These are phyloP conservation scores for Caenorhabditis sp. DNA, from an alignment of 2,888 invertebrate species.

Conservation along the genomic window DNA sequence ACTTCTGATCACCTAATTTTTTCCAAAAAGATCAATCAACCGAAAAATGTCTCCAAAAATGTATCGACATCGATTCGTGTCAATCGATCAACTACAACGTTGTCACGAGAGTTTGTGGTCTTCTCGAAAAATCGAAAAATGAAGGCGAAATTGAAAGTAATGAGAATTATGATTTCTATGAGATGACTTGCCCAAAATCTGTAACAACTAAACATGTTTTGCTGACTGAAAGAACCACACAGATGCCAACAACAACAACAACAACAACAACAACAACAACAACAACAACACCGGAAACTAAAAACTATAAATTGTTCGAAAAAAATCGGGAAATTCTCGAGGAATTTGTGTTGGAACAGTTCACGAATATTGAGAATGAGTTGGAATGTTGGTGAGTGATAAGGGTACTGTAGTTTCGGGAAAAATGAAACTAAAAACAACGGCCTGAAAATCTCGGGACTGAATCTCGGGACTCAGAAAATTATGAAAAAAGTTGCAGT, in stretches of 20 bases:
- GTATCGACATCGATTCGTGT: slow-evolving; percentile 46
- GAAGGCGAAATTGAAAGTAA: slow-evolving; percentile 25
- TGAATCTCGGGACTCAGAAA: no score
- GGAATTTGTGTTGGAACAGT: slow-evolving; percentile 6
- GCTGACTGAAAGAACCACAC: not conserved
- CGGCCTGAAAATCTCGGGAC: no score
- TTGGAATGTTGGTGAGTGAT: slow-evolving; percentile 30
- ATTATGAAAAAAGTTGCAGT: no score
- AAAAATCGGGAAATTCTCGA: slow-evolving; percentile 19
- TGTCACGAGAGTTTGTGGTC: slow-evolving; percentile 22
- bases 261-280: not conserved
- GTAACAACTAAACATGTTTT: not conserved
- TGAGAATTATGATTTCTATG: slow-evolving; percentile 58
- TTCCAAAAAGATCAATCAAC: slow-evolving; percentile 34
- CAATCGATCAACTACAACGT: slow-evolving; percentile 58
- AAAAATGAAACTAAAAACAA: no score
- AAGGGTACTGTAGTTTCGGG: no score
- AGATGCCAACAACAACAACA: not conserved
- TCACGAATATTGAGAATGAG: slow-evolving; percentile 24
- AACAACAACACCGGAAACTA: slow-evolving; percentile 9
- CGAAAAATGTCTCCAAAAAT: slow-evolving; percentile 54
- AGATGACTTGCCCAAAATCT: slow-evolving; percentile 48
- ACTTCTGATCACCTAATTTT: no score
- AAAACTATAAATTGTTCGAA: slow-evolving; percentile 17
- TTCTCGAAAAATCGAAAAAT: slow-evolving; percentile 27